phyloP scores from a whole-genome alignment of 1,140 invertebrate species.

The Aphis gossypii region DNA sequence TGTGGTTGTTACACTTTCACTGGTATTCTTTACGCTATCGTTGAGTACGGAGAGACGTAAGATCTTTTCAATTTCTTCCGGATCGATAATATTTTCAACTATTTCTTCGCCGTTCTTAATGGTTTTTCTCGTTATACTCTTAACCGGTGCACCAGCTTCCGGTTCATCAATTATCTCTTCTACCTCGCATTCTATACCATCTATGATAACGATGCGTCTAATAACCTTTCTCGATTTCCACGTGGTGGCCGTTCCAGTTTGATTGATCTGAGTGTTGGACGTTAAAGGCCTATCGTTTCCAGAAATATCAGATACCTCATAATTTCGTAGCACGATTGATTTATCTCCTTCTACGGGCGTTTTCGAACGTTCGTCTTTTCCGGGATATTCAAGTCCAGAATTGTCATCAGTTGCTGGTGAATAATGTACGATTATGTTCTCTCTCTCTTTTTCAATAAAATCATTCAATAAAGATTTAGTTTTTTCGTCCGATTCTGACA shows the following conservation, averaged over 20 bases:
- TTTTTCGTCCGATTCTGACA: no score
- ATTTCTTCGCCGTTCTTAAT: neutral
- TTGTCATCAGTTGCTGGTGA: neutral
- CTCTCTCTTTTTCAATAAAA: no score
- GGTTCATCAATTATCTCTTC: conserved; percentile 11
- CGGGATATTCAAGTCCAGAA: neutral
- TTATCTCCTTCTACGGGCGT: neutral
- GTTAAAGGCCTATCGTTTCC: no score
- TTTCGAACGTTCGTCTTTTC: no score
- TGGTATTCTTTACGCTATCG: neutral
- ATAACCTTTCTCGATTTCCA: neutral
- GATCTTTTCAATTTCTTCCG: neutral
- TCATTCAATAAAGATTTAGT: no score
- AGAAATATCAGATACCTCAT: no score
- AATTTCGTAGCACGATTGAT: no score
- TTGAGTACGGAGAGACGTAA: neutral
- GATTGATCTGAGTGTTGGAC: neutral
- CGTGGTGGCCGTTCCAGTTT: neutral
- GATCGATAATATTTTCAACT: neutral
- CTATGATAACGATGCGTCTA: neutral
- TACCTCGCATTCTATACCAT: neutral
- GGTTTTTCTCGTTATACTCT: conserved; percentile 56
- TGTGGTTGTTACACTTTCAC: neutral
- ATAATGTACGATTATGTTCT: neutral
- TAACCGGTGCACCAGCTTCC: neutral